Percentiles rank a stretch among this genome's conserved stretches.
These are phyloP conservation scores for Penaeus indicus DNA, from an alignment of 1,140 invertebrate genomes.

Conservation along the genomic window DNA sequence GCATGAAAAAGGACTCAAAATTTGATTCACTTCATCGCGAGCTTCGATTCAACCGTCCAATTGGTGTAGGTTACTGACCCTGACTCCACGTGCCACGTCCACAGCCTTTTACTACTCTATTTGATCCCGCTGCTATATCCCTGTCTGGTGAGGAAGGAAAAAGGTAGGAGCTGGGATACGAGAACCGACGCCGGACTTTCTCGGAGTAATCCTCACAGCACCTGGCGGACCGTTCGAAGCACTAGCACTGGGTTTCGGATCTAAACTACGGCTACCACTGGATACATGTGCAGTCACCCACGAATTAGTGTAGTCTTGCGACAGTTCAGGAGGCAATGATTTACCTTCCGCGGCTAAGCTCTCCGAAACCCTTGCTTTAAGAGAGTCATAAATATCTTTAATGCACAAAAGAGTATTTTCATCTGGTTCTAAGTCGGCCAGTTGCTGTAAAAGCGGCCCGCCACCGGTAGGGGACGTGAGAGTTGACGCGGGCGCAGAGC, in stretches of 20 bases:
- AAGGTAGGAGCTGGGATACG: slow-evolving; percentile 66
- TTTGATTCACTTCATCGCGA: too few relatives aligned
- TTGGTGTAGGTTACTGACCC: background rate
- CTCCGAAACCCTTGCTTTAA: slow-evolving; percentile 61
- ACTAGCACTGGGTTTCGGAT: slow-evolving; percentile 41
- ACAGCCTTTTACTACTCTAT: slow-evolving; percentile 32
- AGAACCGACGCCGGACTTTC: slow-evolving; percentile 62
- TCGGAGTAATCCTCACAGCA: slow-evolving; percentile 59
- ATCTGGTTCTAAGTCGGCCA: slow-evolving; percentile 59
- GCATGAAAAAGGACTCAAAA: too few relatives aligned
- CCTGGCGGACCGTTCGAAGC: slow-evolving; percentile 30
- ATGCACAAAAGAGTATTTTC: slow-evolving; percentile 62
- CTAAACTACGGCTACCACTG: slow-evolving; percentile 45
- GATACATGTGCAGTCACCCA: slow-evolving; percentile 63
- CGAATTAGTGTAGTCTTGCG: slow-evolving; percentile 61
- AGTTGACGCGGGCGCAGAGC: slow-evolving; percentile 59
- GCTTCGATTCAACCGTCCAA: too few relatives aligned
- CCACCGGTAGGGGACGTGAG: slow-evolving; percentile 54
- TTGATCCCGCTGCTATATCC: slow-evolving; percentile 47
- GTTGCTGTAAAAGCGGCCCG: slow-evolving; percentile 47
- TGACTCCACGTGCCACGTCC: slow-evolving; percentile 18
- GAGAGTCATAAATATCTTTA: slow-evolving; percentile 61
- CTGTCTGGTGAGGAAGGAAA: slow-evolving; percentile 60
- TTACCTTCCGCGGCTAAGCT: slow-evolving; percentile 63
- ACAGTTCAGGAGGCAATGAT: slow-evolving; percentile 59